These are phyloP conservation scores for Plecotus auritus DNA, from an alignment of 2,113 vertebrate species.

Conservation along the genomic window DNA sequence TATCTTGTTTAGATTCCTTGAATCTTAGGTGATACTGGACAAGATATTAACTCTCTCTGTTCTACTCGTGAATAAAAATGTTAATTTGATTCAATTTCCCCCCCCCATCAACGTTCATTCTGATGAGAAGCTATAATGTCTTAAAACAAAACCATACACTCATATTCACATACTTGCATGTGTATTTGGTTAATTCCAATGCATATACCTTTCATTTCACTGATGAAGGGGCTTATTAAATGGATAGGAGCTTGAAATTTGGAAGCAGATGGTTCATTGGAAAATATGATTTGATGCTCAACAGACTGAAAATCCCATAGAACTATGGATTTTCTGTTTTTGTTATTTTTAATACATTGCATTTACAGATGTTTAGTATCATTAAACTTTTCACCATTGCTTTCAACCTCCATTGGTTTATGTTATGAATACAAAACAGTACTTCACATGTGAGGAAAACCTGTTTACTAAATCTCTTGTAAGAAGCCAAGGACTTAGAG, in stretches of 20 bases:
- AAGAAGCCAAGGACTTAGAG: neutral
- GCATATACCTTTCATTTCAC: neutral
- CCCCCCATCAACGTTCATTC: neutral
- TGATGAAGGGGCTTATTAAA: neutral
- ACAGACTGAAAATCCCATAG: neutral
- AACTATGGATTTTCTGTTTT: neutral
- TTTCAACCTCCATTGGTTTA: constrained; percentile 10
- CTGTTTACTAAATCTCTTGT: neutral
- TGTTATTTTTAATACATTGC: neutral
- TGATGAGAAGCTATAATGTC: neutral
- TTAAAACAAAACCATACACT: neutral
- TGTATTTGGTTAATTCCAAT: neutral
- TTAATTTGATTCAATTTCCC: neutral
- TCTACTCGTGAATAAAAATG: neutral
- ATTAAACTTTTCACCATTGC: neutral
- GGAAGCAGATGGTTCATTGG: neutral
- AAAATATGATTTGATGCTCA: constrained; percentile 13
- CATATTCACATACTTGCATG: neutral
- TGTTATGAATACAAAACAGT: neutral
- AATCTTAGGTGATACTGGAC: neutral
- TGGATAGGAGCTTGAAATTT: neutral
- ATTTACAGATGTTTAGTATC: neutral
- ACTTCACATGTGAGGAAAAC: neutral
- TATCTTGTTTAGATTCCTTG: neutral
- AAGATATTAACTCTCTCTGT: neutral